Percentiles rank a stretch among this genome's conserved stretches.
phyloP scores from a whole-genome alignment of 2,113 vertebrate species.

The Bostrychus sinensis region DNA sequence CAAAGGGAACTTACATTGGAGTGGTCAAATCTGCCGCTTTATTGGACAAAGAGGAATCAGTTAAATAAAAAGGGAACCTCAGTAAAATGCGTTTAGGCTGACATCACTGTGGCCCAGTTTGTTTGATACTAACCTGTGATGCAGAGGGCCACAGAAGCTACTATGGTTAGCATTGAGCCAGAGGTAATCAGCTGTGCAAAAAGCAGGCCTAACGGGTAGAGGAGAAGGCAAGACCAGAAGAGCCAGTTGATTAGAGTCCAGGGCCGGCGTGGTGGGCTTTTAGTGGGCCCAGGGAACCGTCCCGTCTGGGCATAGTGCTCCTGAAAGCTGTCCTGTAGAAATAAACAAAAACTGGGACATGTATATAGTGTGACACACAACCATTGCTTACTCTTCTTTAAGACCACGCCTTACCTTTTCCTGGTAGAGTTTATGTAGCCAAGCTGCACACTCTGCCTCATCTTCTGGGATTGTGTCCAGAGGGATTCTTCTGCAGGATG shows the following conservation, averaged over 20 bases:
- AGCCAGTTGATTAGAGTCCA: constrained; percentile 93
- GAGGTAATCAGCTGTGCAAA: constrained; percentile 82
- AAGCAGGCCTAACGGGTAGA: constrained; percentile 87
- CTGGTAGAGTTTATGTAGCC: constrained; percentile 96
- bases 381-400: background rate
- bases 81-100: background rate
- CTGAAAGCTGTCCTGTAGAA: constrained; percentile 88
- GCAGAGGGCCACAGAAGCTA: constrained; percentile 81
- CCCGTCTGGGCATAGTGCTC: constrained; percentile 87
- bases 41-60: constrained; percentile 51
- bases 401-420: constrained; percentile 85
- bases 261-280: constrained; percentile 77
- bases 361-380: background rate
- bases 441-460: constrained; percentile 85
- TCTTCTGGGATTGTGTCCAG: constrained; percentile 89
- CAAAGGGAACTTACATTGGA: constrained; percentile 52
- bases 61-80: constrained; percentile 39
- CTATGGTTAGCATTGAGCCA: constrained; percentile 85
- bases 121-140: constrained; percentile 84
- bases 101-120: background rate
- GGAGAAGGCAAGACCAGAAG: constrained; percentile 88
- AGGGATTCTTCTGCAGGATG: constrained; percentile 88
- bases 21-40: constrained; percentile 60
- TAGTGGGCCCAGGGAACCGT: constrained; percentile 81
- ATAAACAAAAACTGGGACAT: constrained; percentile 6